phyloP scores from a whole-genome alignment of 2,797 vertebrate species.

The Galago senegalensis region DNA sequence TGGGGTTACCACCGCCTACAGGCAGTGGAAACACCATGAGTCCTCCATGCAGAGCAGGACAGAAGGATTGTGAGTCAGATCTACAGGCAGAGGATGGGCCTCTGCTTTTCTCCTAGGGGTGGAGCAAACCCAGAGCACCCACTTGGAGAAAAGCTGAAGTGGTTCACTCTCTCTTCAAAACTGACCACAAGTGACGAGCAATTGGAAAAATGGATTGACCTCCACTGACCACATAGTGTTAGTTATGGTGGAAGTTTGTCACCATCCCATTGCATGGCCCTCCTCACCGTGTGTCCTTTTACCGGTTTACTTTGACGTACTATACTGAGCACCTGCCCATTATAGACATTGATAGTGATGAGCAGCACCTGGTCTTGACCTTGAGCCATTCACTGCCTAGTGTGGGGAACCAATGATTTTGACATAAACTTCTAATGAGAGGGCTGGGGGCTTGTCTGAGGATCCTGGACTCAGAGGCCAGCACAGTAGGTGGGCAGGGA shows the following conservation, averaged over 20 bases:
- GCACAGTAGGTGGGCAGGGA: neutral
- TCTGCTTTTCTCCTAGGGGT: neutral
- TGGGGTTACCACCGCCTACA: neutral
- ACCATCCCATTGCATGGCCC: accelerated
- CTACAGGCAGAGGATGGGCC: neutral
- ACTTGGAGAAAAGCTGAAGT: neutral
- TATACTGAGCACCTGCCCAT: neutral
- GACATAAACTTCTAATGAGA: neutral
- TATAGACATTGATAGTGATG: neutral
- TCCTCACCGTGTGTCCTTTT: neutral
- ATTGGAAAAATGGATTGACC: neutral
- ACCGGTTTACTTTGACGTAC: neutral
- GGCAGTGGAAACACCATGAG: accelerated
- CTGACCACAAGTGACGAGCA: neutral
- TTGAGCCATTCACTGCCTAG: neutral
- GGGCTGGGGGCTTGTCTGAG: neutral
- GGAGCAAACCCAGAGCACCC: neutral
- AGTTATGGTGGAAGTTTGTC: neutral
- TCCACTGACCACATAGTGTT: neutral
- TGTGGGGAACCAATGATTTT: neutral
- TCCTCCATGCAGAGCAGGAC: neutral
- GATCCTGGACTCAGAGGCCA: neutral
- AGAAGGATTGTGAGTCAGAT: constrained; percentile 75
- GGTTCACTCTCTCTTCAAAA: neutral
- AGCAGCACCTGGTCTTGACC: neutral